Percentiles rank a stretch among this genome's conserved stretches.
Conservation (phyloP, 2,888 invertebrate species). For the Cordilura impudica region DNA sequence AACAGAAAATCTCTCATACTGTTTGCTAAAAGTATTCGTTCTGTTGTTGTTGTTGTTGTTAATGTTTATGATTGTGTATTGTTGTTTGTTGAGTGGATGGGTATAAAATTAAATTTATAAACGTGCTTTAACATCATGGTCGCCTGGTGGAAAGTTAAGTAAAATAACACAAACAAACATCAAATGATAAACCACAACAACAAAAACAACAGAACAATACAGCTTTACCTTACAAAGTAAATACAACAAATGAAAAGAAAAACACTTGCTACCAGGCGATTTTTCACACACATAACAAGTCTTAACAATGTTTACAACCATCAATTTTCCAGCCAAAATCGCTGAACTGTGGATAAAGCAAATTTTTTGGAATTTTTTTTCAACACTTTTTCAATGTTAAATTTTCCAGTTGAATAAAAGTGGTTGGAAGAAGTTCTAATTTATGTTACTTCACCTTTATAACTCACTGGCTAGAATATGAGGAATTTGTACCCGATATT, state of each 20-base stretch:
- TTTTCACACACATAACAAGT: background rate
- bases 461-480: no score
- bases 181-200: constrained; percentile 28
- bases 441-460: no score
- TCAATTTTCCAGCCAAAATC: no score
- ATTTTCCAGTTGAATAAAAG: no score
- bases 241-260: background rate
- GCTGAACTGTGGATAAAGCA: no score
- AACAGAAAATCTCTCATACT: background rate
- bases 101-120: background rate
- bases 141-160: constrained; percentile 54
- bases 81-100: background rate
- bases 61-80: background rate
- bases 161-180: constrained; percentile 62
- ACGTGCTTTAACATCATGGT: constrained; percentile 43
- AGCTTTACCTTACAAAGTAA: no score
- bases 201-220: background rate
- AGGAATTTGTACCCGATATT: no score
- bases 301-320: no score
- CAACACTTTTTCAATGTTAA: no score
- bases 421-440: no score
- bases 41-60: background rate
- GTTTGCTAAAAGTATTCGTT: no score
- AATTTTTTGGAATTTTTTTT: no score
- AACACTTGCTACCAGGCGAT: constrained; percentile 6